Conservation (phyloP, 2,113 vertebrate genomes). For the Myrmecophaga tridactyla region DNA sequence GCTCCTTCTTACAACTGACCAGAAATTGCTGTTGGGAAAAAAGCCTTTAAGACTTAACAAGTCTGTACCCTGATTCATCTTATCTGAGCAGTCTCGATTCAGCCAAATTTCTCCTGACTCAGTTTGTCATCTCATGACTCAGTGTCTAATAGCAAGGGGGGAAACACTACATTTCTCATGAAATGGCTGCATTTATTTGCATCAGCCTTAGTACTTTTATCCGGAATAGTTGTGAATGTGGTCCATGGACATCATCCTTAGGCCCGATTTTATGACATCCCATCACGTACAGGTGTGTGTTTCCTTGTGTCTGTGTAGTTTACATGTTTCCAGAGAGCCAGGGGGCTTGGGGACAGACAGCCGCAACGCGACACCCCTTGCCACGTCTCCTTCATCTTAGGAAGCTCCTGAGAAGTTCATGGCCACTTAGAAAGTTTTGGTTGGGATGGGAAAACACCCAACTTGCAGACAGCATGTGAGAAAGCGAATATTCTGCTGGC, state of each 20-base stretch:
- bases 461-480: accelerated
- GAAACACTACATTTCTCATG: accelerated
- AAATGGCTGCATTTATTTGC: accelerated
- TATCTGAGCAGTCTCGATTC: background rate
- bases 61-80: accelerated
- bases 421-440: background rate
- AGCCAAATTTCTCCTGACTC: background rate
- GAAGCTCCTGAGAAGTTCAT: accelerated
- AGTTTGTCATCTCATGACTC: background rate
- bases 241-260: accelerated
- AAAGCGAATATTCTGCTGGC: accelerated
- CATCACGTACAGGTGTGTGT: no score
- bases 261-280: background rate
- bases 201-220: accelerated
- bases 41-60: accelerated
- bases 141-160: accelerated
- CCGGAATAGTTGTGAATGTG: accelerated
- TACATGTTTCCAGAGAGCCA: accelerated
- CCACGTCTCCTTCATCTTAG: accelerated
- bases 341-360: accelerated
- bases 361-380: accelerated
- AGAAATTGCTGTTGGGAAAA: background rate
- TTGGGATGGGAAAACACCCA: background rate
- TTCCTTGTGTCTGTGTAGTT: accelerated
- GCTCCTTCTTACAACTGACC: accelerated